Evolutionary conservation across 2,888 invertebrate species (phyloP).

Genomic region (Aphrophora alni): DNA sequence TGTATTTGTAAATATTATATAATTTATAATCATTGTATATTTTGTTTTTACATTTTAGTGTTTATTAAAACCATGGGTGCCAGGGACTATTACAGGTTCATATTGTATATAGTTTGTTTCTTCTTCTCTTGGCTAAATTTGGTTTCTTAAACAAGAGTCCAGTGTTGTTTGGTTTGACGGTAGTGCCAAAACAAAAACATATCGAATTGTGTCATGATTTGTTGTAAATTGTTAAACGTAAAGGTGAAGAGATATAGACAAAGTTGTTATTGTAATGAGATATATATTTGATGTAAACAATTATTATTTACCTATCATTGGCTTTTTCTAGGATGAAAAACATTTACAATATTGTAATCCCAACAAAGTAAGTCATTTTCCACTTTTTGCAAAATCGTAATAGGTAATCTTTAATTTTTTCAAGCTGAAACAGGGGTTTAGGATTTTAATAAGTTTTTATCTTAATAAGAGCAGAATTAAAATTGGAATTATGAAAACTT

Average conservation of each 20-base stretch:
- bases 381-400: too few species aligned
- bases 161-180: not conserved
- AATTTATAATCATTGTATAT: slow-evolving; percentile 2
- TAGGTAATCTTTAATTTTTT: too few species aligned
- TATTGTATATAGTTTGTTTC: not conserved
- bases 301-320: not conserved
- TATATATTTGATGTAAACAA: not conserved
- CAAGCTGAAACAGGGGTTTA: too few species aligned
- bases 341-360: not conserved
- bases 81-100: not conserved
- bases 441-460: too few species aligned
- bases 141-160: too few species aligned
- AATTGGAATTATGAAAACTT: too few species aligned
- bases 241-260: not conserved
- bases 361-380: not conserved
- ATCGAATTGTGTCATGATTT: not conserved
- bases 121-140: not conserved
- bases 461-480: too few species aligned
- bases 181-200: not conserved
- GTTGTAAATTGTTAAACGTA: not conserved
- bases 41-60: not conserved
- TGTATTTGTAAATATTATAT: not conserved
- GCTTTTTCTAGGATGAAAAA: not conserved
- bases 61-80: not conserved
- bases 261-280: not conserved